Percentiles rank a stretch among this genome's conserved stretches.
Evolutionary conservation across 2,888 invertebrate genomes (phyloP).

Genomic region (Odontocolon sp.): DNA sequence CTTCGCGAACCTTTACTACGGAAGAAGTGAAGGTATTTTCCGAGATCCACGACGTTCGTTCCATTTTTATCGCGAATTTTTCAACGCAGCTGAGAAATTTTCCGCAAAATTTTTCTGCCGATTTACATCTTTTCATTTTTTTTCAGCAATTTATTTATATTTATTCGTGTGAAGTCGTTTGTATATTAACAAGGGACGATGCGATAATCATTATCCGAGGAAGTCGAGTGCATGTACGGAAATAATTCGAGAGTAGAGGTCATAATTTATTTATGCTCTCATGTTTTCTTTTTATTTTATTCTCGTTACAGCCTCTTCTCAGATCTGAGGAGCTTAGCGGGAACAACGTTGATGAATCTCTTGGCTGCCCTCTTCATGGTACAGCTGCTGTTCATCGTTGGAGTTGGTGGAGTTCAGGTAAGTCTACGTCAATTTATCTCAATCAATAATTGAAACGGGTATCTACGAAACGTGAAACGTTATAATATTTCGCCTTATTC

Average conservation of each 20-base stretch:
- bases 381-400: slow-evolving; percentile 86
- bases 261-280: background rate
- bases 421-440: slow-evolving; percentile 65
- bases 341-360: slow-evolving; percentile 86
- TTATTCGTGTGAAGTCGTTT: slow-evolving; percentile 5
- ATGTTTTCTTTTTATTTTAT: slow-evolving; percentile 48
- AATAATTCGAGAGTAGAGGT: slow-evolving; percentile 24
- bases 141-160: slow-evolving; percentile 29
- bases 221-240: background rate
- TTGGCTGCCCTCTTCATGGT: slow-evolving; percentile 86
- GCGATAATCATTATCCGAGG: background rate
- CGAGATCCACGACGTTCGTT: background rate
- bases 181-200: slow-evolving; percentile 5
- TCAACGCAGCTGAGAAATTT: background rate
- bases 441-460: background rate
- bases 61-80: background rate
- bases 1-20: background rate
- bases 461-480: background rate
- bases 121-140: too few relatives aligned
- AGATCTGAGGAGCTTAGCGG: slow-evolving; percentile 85
- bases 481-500: background rate
- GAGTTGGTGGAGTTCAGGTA: slow-evolving; percentile 86
- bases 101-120: too few relatives aligned
- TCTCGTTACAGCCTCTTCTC: slow-evolving; percentile 85
- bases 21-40: slow-evolving; percentile 23